A percentile compares a stretch with the other conserved stretches of the same genome.
These are phyloP conservation scores for Pipistrellus pygmaeus DNA, from an alignment of 2,797 vertebrate genomes.

Conservation along the genomic window DNA sequence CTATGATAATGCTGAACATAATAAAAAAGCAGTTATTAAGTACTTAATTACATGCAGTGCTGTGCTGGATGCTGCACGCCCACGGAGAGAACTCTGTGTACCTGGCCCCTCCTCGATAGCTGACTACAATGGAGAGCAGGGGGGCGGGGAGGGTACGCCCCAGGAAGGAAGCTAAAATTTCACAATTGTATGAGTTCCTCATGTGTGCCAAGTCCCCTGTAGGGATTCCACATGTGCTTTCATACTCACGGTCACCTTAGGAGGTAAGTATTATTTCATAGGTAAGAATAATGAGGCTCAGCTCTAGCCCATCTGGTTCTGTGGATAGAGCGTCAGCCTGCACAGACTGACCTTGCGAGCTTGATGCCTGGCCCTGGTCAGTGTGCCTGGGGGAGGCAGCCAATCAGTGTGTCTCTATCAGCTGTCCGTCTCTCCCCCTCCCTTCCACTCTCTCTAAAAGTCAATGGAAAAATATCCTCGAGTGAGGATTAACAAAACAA, in stretches of 20 bases:
- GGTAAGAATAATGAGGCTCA: not conserved
- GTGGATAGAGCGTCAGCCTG: not conserved
- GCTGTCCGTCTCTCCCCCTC: not conserved
- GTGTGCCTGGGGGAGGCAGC: not conserved
- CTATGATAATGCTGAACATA: conserved; percentile 37
- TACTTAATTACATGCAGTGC: conserved; percentile 22
- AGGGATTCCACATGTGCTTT: not conserved
- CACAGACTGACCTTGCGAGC: too few species aligned
- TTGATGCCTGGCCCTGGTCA: too few species aligned
- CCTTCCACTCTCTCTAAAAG: not conserved
- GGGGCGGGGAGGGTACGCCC: fast-evolving
- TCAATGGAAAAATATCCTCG: not conserved
- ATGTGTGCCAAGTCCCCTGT: not conserved
- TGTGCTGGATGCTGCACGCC: not conserved
- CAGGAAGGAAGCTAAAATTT: conserved; percentile 28
- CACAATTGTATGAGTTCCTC: not conserved
- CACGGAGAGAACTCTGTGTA: not conserved
- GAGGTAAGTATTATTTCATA: not conserved
- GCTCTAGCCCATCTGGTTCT: not conserved
- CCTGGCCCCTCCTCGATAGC: not conserved
- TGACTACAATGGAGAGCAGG: not conserved
- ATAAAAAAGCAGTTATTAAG: conserved; percentile 68
- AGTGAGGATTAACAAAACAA: too few species aligned
- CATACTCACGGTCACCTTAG: not conserved
- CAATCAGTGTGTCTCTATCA: not conserved